A percentile compares a stretch with the other conserved stretches of the same genome.
Conservation (phyloP, 1,140 invertebrate genomes). For the Zaprionus ghesquierei region DNA sequence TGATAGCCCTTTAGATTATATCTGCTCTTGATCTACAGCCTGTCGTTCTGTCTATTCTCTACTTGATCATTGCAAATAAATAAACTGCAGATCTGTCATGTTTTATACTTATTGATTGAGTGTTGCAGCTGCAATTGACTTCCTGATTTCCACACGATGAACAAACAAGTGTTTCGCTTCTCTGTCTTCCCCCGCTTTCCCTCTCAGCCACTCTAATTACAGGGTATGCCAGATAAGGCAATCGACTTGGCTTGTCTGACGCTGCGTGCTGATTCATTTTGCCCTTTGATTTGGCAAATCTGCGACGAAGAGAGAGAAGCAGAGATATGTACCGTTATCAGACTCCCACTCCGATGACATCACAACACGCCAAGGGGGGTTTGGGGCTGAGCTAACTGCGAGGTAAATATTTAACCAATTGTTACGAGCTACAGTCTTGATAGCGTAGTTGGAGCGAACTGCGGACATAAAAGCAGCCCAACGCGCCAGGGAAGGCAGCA, state of each 20-base stretch:
- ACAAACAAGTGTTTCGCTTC: background rate
- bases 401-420: constrained; percentile 71
- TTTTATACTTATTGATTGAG: background rate
- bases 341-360: background rate
- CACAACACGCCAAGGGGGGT: background rate
- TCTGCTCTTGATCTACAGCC: background rate
- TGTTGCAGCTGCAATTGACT: background rate
- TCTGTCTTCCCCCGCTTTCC: background rate
- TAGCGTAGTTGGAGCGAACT: background rate
- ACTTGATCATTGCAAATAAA: background rate
- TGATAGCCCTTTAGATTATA: background rate
- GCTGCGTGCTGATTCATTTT: too few species aligned
- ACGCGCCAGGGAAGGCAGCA: constrained; percentile 8
- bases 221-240: background rate
- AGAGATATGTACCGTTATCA: background rate
- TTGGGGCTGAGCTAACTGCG: background rate
- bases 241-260: too few species aligned
- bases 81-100: background rate
- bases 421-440: constrained; percentile 29
- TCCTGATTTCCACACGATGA: background rate
- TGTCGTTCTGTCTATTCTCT: background rate
- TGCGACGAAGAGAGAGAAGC: rapidly evolving
- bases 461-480: constrained; percentile 45
- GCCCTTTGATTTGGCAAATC: background rate
- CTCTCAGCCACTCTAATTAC: background rate